Percentiles rank a stretch among this genome's conserved stretches.
These are phyloP conservation scores for Phocoena phocoena DNA, from an alignment of 2,113 vertebrate genomes.

Conservation along the genomic window DNA sequence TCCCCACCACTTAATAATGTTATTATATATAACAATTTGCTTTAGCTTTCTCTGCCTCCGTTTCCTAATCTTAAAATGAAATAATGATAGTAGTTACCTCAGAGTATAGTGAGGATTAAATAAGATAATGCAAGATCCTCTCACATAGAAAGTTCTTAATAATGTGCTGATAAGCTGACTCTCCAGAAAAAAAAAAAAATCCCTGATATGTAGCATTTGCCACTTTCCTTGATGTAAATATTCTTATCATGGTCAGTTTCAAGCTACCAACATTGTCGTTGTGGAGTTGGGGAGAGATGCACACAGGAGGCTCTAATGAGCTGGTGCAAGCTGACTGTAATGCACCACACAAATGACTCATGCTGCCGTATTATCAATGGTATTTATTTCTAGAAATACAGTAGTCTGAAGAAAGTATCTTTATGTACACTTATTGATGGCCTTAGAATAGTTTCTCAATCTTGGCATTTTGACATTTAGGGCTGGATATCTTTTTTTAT, in stretches of 20 bases:
- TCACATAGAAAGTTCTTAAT: neutral
- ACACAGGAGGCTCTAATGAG: neutral
- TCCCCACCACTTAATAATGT: neutral
- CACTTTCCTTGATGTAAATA: neutral
- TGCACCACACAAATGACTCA: neutral
- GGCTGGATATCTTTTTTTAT: neutral
- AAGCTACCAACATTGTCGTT: neutral
- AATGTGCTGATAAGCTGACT: neutral
- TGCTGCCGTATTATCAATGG: neutral
- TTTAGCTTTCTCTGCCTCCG: neutral
- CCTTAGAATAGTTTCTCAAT: neutral
- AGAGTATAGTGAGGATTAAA: neutral
- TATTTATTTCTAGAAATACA: neutral
- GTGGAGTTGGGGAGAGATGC: neutral
- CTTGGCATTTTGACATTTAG: neutral
- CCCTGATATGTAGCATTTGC: neutral
- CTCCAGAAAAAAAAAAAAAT: neutral
- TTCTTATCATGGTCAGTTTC: neutral
- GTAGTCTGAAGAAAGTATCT: neutral
- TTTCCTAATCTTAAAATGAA: neutral
- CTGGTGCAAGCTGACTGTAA: neutral
- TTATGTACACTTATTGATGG: neutral
- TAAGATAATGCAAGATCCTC: neutral
- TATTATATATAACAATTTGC: neutral
- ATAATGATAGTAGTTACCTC: neutral